phyloP scores from a whole-genome alignment of 2,888 invertebrate genomes.

The Serripes groenlandicus region DNA sequence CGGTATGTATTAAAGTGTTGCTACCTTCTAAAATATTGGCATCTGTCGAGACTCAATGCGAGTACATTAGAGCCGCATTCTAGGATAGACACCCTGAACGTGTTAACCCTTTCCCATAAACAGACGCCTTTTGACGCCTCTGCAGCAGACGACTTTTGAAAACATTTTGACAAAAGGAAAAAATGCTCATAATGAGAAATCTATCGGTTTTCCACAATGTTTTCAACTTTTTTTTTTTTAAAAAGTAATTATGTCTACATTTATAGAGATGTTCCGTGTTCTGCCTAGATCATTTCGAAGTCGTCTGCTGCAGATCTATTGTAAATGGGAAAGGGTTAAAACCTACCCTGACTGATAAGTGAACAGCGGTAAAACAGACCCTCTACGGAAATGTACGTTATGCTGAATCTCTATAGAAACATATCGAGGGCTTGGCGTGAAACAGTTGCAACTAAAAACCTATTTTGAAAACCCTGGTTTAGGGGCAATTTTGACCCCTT shows the following conservation, averaged over 20 bases:
- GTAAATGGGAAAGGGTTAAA: background rate
- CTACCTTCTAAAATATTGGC: too few species aligned
- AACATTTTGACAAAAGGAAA: background rate
- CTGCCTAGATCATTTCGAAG: background rate
- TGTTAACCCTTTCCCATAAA: background rate
- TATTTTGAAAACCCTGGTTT: too few species aligned
- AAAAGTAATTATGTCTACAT: background rate
- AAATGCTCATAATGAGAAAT: background rate
- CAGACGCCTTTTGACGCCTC: background rate
- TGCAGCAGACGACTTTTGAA: background rate
- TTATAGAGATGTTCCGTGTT: too few species aligned
- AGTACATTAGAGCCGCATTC: too few species aligned
- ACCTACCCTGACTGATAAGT: background rate
- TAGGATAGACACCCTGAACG: too few species aligned
- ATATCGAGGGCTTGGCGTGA: too few species aligned
- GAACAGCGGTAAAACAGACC: background rate
- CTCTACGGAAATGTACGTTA: background rate
- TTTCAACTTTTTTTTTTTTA: background rate
- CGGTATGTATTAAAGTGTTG: too few species aligned
- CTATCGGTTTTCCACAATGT: background rate
- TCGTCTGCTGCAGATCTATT: background rate
- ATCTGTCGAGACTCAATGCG: too few species aligned
- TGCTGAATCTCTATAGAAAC: too few species aligned
- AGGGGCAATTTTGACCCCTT: too few species aligned
- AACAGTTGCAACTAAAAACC: too few species aligned